Evolutionary conservation across 2,888 invertebrate genomes (phyloP).

Genomic region (Acanthoscelides obtectus): DNA sequence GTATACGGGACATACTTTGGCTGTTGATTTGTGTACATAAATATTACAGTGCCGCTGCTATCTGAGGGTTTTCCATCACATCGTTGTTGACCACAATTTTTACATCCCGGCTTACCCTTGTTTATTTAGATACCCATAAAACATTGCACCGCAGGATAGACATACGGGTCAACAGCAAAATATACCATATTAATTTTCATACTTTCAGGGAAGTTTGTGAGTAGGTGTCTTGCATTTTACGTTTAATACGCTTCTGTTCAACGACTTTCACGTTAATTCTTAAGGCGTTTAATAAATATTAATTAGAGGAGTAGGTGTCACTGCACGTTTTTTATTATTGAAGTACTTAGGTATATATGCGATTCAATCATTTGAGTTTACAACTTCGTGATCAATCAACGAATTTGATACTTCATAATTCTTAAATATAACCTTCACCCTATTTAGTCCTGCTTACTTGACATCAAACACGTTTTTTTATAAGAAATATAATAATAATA

Average conservation of each 20-base stretch:
- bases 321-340: background rate
- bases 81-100: background rate
- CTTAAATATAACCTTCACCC: background rate
- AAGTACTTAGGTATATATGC: background rate
- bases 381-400: background rate
- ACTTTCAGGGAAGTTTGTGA: background rate
- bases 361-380: background rate
- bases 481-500: too few species aligned
- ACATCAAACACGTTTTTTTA: conserved; percentile 1
- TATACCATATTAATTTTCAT: conserved; percentile 2
- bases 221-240: background rate
- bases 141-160: conserved; percentile 4
- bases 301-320: background rate
- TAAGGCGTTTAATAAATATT: background rate
- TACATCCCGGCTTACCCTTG: conserved; percentile 4
- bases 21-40: background rate
- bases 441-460: background rate
- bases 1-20: conserved; percentile 1
- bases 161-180: conserved; percentile 2
- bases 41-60: conserved; percentile 4
- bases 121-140: conserved; percentile 4
- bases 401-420: background rate
- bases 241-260: background rate
- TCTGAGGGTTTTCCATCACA: conserved; percentile 3
- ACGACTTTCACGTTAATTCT: background rate